Percentiles rank a stretch among this genome's conserved stretches.
Evolutionary conservation across 2,888 invertebrate species (phyloP).

Genomic region (Tachystola acroxantha): DNA sequence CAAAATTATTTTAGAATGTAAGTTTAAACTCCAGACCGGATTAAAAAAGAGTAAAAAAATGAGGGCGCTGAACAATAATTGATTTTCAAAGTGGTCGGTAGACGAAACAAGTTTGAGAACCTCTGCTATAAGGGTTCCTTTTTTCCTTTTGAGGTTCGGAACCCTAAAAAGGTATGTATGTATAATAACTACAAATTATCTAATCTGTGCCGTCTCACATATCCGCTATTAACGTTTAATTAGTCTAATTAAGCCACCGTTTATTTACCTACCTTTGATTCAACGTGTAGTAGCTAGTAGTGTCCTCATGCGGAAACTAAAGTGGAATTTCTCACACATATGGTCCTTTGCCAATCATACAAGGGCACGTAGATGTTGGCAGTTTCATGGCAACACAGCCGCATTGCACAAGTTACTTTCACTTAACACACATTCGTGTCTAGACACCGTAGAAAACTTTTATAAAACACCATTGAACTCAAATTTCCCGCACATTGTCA

Average conservation of each 20-base stretch:
- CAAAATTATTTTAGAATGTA: too few relatives aligned
- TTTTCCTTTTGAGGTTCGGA: too few relatives aligned
- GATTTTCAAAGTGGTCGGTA: too few relatives aligned
- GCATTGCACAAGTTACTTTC: constrained; percentile 56
- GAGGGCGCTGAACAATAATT: too few relatives aligned
- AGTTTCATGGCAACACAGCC: constrained; percentile 41
- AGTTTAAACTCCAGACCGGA: too few relatives aligned
- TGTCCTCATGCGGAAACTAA: constrained; percentile 39
- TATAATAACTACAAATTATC: too few relatives aligned
- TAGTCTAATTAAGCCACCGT: not conserved
- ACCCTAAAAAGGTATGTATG: too few relatives aligned
- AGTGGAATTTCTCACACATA: constrained; percentile 41
- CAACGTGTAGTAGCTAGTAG: not conserved
- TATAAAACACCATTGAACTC: constrained; percentile 19
- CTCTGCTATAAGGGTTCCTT: too few relatives aligned
- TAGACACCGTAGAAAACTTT: constrained; percentile 5
- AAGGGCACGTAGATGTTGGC: constrained; percentile 43
- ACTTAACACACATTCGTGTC: constrained; percentile 24
- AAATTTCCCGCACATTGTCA: constrained; percentile 65
- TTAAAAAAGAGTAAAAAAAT: too few relatives aligned
- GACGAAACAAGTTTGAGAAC: too few relatives aligned
- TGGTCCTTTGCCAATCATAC: constrained; percentile 57
- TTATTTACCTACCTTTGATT: not conserved
- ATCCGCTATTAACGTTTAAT: too few relatives aligned
- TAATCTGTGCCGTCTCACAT: too few relatives aligned